A percentile compares a stretch with the other conserved stretches of the same genome.
phyloP scores from a whole-genome alignment of 2,797 vertebrate species.

The Phoxinus dragarum region DNA sequence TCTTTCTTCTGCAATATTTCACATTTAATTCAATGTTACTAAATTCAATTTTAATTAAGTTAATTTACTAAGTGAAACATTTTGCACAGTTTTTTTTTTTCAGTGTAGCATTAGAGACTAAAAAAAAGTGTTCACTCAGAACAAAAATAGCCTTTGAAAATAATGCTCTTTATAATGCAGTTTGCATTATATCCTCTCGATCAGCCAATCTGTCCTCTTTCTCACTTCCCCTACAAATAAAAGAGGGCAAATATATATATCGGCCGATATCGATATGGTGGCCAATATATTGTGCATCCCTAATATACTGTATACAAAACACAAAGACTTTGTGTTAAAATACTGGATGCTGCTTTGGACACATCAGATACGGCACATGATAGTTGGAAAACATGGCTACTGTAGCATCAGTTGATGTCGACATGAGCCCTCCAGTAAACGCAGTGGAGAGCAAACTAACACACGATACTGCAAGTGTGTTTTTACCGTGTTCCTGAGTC shows the following conservation, averaged over 20 bases:
- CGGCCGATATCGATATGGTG: too few relatives aligned
- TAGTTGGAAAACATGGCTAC: neutral
- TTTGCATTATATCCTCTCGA: too few relatives aligned
- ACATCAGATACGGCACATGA: neutral
- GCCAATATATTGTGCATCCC: too few relatives aligned
- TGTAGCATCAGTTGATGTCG: constrained; percentile 6
- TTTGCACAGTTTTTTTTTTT: too few relatives aligned
- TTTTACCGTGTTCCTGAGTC: constrained; percentile 10
- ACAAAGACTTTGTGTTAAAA: neutral
- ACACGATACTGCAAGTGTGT: constrained; percentile 1
- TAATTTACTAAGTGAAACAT: too few relatives aligned
- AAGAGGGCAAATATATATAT: neutral
- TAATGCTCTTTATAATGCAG: too few relatives aligned
- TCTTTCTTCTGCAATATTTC: neutral
- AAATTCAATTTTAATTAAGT: too few relatives aligned
- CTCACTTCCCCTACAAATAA: neutral
- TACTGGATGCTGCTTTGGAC: neutral
- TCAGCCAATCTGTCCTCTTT: neutral
- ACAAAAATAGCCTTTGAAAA: too few relatives aligned
- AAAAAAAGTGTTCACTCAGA: too few relatives aligned
- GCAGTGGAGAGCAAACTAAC: neutral
- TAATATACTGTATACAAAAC: neutral
- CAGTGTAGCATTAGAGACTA: too few relatives aligned
- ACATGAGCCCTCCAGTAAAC: neutral
- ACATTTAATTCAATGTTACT: neutral